Conservation (phyloP, 2,888 invertebrate genomes). For the Tiliacea citrago region DNA sequence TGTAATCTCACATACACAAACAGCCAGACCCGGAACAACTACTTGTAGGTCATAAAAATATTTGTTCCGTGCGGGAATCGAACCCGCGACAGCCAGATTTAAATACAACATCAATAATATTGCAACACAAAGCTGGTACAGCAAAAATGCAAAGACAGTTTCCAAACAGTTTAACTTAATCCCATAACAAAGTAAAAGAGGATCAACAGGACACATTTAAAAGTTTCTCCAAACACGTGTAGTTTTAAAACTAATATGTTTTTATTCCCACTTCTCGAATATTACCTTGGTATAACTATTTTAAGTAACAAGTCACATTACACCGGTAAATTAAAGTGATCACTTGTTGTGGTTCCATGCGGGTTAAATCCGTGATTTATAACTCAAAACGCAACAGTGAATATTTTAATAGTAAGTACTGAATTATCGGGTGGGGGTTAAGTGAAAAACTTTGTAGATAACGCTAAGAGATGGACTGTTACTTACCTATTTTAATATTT, state of each 20-base stretch:
- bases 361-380: constrained; percentile 59
- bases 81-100: too few relatives aligned
- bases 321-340: constrained; percentile 40
- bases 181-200: not conserved
- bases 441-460: constrained; percentile 13
- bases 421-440: constrained; percentile 18
- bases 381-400: constrained; percentile 58
- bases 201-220: not conserved
- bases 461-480: not conserved
- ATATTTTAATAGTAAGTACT: constrained; percentile 65
- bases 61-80: too few relatives aligned
- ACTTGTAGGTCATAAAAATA: too few relatives aligned
- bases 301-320: constrained; percentile 17
- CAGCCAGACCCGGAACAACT: too few relatives aligned
- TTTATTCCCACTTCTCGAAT: not conserved
- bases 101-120: not conserved
- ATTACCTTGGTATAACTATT: not conserved
- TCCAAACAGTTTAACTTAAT: not conserved
- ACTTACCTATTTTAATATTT: not conserved
- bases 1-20: too few relatives aligned
- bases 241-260: not conserved
- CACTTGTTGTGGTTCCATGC: constrained; percentile 55
- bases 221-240: not conserved
- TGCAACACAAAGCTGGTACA: not conserved
- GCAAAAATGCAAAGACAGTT: too few relatives aligned